phyloP scores from a whole-genome alignment of 2,113 vertebrate species.

The Chinchilla lanigera region DNA sequence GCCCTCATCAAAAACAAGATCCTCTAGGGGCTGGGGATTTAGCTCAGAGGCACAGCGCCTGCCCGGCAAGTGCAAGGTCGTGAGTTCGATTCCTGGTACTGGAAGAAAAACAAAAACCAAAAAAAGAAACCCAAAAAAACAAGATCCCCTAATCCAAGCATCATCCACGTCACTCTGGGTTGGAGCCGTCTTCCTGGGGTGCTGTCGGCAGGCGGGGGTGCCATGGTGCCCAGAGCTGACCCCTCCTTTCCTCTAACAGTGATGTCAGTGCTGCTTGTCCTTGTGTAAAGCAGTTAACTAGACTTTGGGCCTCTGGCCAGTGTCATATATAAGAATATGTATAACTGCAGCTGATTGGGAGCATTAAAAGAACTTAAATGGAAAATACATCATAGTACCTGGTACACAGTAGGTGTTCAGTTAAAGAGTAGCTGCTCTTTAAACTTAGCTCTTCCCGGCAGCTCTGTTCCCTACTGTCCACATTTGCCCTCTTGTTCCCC shows the following conservation, averaged over 20 bases:
- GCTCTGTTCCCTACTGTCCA: neutral
- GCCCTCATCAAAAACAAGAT: neutral
- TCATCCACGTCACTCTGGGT: rapidly evolving
- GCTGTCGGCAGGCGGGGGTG: rapidly evolving
- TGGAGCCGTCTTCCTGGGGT: rapidly evolving
- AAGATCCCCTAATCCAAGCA: rapidly evolving
- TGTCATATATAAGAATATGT: neutral
- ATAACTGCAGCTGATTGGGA: neutral
- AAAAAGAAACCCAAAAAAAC: too few relatives aligned
- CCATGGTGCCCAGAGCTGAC: neutral
- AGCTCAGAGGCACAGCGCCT: too few relatives aligned
- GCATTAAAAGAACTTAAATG: neutral
- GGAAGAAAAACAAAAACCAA: too few relatives aligned
- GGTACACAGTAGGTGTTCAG: neutral
- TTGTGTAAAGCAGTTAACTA: neutral
- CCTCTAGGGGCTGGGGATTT: too few relatives aligned
- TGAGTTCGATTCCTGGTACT: too few relatives aligned
- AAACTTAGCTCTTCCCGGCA: neutral
- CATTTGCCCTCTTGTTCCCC: neutral
- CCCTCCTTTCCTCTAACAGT: neutral
- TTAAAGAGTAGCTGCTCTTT: neutral
- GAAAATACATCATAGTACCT: neutral
- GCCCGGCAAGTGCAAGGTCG: too few relatives aligned
- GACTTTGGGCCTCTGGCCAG: neutral
- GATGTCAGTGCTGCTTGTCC: neutral